Base-by-base conservation (phyloP, 2,888 invertebrate species). In the Meteorus colon region DNA sequence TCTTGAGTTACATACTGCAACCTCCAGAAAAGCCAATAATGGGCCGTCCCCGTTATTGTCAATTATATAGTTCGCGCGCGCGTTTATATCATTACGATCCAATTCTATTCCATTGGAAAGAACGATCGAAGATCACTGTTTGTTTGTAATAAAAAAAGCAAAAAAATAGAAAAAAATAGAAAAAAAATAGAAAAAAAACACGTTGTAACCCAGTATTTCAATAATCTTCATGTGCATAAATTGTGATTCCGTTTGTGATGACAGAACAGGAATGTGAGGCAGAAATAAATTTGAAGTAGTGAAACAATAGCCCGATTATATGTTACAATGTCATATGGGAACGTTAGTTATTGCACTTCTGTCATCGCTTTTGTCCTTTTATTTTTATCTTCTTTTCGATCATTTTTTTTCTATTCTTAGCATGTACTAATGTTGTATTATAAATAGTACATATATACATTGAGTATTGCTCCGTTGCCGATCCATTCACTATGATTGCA, bases 401-500 rank as follows among this genome's bases (percentile, higher is more conserved):
- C 41, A 12, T 62, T 31, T 70, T 70, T 59, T 45, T 48, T 51
- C 29, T 37, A 34, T 27, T 51, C 41, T 45, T 51, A 63, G 45
- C 63, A 62, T 24, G 31, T 19, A 27, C 55, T 55, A 55, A 55
- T 55, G 55, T 55, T 19, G n/a, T n/a, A 55, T 55, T 55, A 55
- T 55, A 55, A 55, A 55, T 6, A 55, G 19, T 19, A 8, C n/a
- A 55, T 10, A 24, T 55, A 12, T 37, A 71, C 67, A 65, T 65
- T 55, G 29, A 55, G 55, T 41, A 29, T 16, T 65, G 65, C 65
- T 37, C 45, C 14, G 62, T 34, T 19, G 45, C 37, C 27, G 70
- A 75, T 75, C 75, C 75, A 55, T 75, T 75, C 75, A 75, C 75
- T 75, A 55, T 63, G 75, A 75, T 75, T 75, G 75, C 70, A 59